Evolutionary conservation across 1,140 invertebrate species (phyloP).

Genomic region (Whitmania pigra): DNA sequence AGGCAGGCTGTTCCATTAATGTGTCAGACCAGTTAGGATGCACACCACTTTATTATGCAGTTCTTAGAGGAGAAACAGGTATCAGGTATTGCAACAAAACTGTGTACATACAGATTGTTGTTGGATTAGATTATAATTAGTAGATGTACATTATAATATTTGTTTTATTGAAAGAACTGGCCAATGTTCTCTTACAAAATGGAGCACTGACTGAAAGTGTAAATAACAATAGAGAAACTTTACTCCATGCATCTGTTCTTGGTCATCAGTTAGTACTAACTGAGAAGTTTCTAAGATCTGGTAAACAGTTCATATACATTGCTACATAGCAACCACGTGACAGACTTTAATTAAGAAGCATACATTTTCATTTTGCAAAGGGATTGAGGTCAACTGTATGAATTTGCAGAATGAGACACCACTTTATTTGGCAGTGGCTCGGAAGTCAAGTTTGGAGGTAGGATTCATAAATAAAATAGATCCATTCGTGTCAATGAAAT

Average conservation of each 20-base stretch:
- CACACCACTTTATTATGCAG: slow-evolving; percentile 34
- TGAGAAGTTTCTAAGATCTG: neutral
- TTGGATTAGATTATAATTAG: neutral
- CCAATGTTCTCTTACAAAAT: neutral
- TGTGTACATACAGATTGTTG: too few relatives aligned
- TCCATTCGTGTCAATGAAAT: neutral
- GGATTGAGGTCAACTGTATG: slow-evolving; percentile 31
- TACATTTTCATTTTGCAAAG: slow-evolving; percentile 26
- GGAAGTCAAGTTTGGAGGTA: slow-evolving; percentile 32
- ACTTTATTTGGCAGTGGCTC: slow-evolving; percentile 30
- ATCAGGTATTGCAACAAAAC: slow-evolving; percentile 13
- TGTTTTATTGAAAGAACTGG: neutral
- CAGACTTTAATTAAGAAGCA: neutral
- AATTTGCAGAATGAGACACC: slow-evolving; percentile 32
- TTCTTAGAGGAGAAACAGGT: slow-evolving; percentile 35
- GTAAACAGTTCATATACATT: neutral
- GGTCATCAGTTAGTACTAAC: neutral
- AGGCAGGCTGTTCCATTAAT: slow-evolving; percentile 31
- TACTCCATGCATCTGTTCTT: neutral
- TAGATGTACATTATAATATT: neutral
- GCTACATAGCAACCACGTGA: neutral
- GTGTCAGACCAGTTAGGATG: slow-evolving; percentile 31
- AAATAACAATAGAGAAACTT: neutral
- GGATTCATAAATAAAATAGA: slow-evolving; percentile 5
- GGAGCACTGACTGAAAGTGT: neutral